These are phyloP conservation scores for Bradypodion pumilum DNA, from an alignment of 2,797 vertebrate species.

Conservation along the genomic window DNA sequence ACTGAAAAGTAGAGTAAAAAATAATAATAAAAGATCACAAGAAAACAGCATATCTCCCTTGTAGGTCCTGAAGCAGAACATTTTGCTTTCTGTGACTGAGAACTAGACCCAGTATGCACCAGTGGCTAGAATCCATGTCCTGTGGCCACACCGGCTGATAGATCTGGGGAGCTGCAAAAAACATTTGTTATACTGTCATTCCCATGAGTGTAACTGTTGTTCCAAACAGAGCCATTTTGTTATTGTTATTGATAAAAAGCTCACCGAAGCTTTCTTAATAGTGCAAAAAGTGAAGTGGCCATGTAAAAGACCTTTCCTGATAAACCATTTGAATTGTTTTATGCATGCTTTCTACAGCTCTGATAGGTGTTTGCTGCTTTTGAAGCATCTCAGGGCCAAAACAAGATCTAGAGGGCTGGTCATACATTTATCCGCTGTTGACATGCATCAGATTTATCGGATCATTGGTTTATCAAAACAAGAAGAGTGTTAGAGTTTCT, in stretches of 20 bases:
- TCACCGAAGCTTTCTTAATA: not conserved
- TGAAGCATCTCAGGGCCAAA: constrained; percentile 35
- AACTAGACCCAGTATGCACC: no score
- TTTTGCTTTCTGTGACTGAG: no score
- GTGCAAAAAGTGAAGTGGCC: constrained; percentile 38
- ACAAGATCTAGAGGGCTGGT: constrained; percentile 34
- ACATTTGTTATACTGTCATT: no score
- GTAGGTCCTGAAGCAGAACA: no score
- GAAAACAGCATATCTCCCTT: no score
- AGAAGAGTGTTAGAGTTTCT: constrained; percentile 12
- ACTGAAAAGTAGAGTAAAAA: no score
- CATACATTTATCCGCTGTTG: constrained; percentile 43
- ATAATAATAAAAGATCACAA: no score
- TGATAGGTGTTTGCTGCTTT: constrained; percentile 47
- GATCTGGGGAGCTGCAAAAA: no score
- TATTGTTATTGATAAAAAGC: constrained; percentile 8
- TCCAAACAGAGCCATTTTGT: no score
- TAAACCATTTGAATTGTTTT: constrained; percentile 48
- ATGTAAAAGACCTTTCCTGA: constrained; percentile 35
- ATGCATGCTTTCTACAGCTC: constrained; percentile 43
- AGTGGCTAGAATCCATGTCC: no score
- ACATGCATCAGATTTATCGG: constrained; percentile 40
- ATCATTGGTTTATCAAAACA: constrained; percentile 34
- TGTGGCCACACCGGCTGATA: no score
- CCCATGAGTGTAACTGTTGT: no score